Base-by-base conservation (phyloP, 2,797 vertebrate species). In the Enteromius viviparus region DNA sequence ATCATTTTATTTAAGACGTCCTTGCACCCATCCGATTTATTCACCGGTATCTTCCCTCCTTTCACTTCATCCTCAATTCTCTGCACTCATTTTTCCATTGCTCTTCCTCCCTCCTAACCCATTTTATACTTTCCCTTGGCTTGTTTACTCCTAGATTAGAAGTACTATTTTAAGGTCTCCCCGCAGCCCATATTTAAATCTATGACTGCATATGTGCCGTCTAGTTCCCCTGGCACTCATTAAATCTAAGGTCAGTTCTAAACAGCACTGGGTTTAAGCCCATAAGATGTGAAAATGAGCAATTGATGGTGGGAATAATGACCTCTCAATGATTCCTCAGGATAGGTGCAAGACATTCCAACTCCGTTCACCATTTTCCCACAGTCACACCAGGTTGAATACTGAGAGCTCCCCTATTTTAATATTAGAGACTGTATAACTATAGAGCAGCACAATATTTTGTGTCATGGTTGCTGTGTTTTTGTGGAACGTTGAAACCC, bases 131-230 rank as follows among this genome's bases (percentile, higher is more conserved):
- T 93, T 90, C 86, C 76, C 85, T 87, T 78, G 83, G 85, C 88
- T 91, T 94, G 92, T 93, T 94, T 94, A 92, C 91, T 92, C 92
- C 89, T 89, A 85, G 93, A 93, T 93, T 92, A 88, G 89, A 1
- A 64, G 86, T 79, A 87, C 94, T 94, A 94, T 95, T 94, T 94
- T 94, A 93, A 91, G 92, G 89, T 81, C 80, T 68, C 85, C 93
- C 93, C 84, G 74, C 86, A 91, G 91, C 93, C 87, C 83, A 90
- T 89, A 93, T 93, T 94, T 89, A 93, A 92, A 94, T 92, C 90
- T 91, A 82, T 91, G 91, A 89, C 90, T 89, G 90, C 88, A 90
- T 89, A 89, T 87, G 71, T 84, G 82, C 76, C 68, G 81, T 76
- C 68, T 80, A 76, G 64, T 70, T 85, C 65, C 74, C 65, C 47